Percentiles rank a stretch among this genome's conserved stretches.
Evolutionary conservation across 2,113 vertebrate genomes (phyloP).

Genomic region (Siniperca knerii): DNA sequence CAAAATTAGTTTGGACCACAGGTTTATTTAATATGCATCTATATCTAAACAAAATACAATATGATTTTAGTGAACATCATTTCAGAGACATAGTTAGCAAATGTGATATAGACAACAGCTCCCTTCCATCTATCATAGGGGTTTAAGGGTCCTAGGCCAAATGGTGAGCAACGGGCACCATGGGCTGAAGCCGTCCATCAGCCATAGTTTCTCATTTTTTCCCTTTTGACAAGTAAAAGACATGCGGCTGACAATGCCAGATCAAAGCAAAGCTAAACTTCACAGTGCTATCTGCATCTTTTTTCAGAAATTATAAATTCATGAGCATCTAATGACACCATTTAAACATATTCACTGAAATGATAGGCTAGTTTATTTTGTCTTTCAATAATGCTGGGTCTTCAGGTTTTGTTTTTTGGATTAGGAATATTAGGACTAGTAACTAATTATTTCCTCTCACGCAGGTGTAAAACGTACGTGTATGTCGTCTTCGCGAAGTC

Average conservation of each 20-base stretch:
- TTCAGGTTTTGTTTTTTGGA: not conserved
- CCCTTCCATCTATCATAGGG: not conserved
- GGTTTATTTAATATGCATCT: not conserved
- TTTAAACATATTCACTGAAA: not conserved
- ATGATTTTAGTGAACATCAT: not conserved
- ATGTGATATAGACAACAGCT: not conserved
- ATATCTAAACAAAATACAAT: not conserved
- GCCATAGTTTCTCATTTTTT: not conserved
- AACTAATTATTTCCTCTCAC: too few relatives aligned
- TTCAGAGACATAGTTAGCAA: not conserved
- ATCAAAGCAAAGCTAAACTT: not conserved
- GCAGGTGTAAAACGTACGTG: too few relatives aligned
- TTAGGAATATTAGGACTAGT: not conserved
- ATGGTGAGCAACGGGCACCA: not conserved
- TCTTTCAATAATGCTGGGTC: not conserved
- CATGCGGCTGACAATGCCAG: not conserved
- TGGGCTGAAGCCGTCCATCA: not conserved
- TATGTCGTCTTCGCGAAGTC: not conserved
- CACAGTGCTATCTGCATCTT: constrained; percentile 9
- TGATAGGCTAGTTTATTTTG: not conserved
- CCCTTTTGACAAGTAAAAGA: not conserved
- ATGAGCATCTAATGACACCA: not conserved
- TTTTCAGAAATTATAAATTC: not conserved
- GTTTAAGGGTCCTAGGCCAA: not conserved
- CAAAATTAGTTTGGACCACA: not conserved